These are phyloP conservation scores for Trichonephila clavipes DNA, from an alignment of 1,140 invertebrate genomes.

Conservation along the genomic window DNA sequence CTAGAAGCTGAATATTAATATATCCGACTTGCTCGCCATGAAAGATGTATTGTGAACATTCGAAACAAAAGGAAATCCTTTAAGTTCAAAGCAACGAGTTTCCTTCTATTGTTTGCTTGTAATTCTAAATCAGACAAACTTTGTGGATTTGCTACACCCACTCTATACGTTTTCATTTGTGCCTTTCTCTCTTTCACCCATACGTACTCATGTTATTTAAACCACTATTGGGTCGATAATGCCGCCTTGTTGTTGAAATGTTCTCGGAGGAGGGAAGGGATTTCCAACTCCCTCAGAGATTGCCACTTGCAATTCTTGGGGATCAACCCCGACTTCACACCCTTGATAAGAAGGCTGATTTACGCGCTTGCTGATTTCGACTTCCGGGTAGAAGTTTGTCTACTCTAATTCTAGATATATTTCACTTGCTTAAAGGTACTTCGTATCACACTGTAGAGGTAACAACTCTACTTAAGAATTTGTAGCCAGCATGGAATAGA, in stretches of 20 bases:
- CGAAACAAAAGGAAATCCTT: not conserved
- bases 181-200: not conserved
- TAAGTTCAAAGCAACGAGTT: not conserved
- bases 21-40: not conserved
- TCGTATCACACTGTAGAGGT: too few species aligned
- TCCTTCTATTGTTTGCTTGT: not conserved
- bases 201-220: not conserved
- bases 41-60: not conserved
- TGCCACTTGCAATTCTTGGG: not conserved
- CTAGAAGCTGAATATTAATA: not conserved
- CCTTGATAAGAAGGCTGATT: too few species aligned
- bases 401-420: too few species aligned
- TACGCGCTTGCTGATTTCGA: too few species aligned
- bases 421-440: too few species aligned
- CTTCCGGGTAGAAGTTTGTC: too few species aligned
- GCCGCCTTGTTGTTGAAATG: too few species aligned
- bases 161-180: not conserved
- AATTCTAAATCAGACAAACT: not conserved
- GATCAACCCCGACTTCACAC: not conserved
- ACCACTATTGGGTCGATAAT: slow-evolving; percentile 1
- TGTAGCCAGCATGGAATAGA: too few species aligned
- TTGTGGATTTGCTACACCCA: not conserved
- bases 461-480: too few species aligned
- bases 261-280: not conserved
- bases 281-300: not conserved